Evolutionary conservation across 1,140 invertebrate species (phyloP), one percentile per base, ranked within the genome.

Genomic region (Drosophila pruinosa): DNA sequence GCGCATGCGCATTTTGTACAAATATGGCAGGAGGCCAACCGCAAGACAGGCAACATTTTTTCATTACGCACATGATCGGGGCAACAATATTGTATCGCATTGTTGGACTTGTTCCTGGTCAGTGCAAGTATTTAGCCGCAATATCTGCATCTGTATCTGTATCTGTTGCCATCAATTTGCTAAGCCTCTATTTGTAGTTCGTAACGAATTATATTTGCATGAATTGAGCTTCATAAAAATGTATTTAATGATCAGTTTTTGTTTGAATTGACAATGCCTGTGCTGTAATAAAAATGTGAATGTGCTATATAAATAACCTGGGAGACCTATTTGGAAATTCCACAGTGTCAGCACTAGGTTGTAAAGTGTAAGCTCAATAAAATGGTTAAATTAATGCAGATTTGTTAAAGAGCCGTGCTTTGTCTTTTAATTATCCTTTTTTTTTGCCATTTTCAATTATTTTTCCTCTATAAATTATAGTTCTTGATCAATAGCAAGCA

Each of bases 1-100:
- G 75, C 75, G 75, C 75, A 64, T 73, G 71, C 38, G 69, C 73
- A 61, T 72, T 68, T 72, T 43, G 54, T 72, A 68, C 73, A 67
- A 72, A 77, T 74, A 77, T 77, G 75, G 74, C 74, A 54, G 62
- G 61, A 36, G 52, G 67, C 72, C 67, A 79, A 50, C 76, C 67
- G 62, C 65, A 75, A 82, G 57, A 36, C 41, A 31, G 68, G 1
- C 59, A 56, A 54, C 59, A 56, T 64, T 56, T 70, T 36, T 56
- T 48, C 59, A 64, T 56, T 64, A 70, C 69, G 61, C 69, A 72
- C 68, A 24, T 63, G 67, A 22, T 54, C 34, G 8, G 50, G 21
- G 26, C 47, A 34, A 62, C 48, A 63, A 50, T 65, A 50, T 71
- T 54, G 24, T 15, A 34, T 3, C 8, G 12, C 5, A n/a, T n/a